Percentiles rank a stretch among this genome's conserved stretches.
phyloP scores from a whole-genome alignment of 2,113 vertebrate species.

The Fregetta grallaria region DNA sequence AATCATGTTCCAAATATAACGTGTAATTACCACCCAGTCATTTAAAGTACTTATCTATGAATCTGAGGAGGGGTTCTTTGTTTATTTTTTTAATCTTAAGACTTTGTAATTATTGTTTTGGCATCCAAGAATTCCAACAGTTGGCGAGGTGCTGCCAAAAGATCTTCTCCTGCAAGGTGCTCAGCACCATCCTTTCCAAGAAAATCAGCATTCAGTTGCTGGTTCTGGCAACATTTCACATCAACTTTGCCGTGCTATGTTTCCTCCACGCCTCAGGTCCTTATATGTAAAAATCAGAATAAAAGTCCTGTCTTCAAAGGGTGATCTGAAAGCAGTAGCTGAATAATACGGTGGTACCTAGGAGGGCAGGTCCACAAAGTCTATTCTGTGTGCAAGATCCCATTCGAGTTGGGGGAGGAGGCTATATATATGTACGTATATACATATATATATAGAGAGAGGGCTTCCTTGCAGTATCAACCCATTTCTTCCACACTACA shows the following conservation, averaged over 20 bases:
- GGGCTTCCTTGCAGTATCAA: not conserved
- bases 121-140: slow-evolving; percentile 50
- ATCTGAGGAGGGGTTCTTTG: slow-evolving; percentile 64
- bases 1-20: slow-evolving; percentile 52
- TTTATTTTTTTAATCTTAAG: slow-evolving; percentile 58
- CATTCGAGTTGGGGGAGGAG: not conserved
- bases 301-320: not conserved
- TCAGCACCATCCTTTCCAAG: slow-evolving; percentile 53
- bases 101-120: slow-evolving; percentile 62
- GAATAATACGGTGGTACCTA: not conserved
- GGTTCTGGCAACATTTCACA: not conserved
- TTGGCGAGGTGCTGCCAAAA: not conserved
- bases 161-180: slow-evolving; percentile 37
- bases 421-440: not conserved
- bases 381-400: not conserved
- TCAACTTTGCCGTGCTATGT: not conserved
- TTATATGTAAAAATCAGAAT: not conserved
- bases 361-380: not conserved
- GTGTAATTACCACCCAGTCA: slow-evolving; percentile 41
- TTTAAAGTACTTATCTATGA: slow-evolving; percentile 51
- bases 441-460: not conserved
- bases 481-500: not conserved
- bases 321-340: not conserved
- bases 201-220: slow-evolving; percentile 21
- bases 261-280: not conserved